Evolutionary conservation across 2,113 vertebrate species (phyloP).

Genomic region (Craseonycteris thonglongyai): DNA sequence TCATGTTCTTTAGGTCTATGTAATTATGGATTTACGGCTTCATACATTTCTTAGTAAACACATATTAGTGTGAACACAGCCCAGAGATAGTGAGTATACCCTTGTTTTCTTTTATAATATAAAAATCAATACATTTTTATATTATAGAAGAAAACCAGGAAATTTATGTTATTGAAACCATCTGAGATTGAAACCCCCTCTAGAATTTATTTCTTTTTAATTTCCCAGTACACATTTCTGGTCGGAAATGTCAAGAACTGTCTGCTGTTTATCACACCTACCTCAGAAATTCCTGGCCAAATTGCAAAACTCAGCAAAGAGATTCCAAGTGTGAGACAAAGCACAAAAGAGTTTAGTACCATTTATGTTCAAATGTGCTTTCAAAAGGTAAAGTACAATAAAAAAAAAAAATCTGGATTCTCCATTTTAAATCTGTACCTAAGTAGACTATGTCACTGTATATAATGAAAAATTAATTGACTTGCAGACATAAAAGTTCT

Average conservation of each 20-base stretch:
- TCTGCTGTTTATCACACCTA: not conserved
- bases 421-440: not conserved
- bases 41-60: not conserved
- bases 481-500: not conserved
- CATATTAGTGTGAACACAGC: not conserved
- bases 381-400: not conserved
- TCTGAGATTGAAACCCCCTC: not conserved
- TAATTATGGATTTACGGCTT: not conserved
- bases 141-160: slow-evolving; percentile 31
- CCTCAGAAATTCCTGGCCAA: not conserved
- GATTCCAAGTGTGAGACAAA: slow-evolving; percentile 42
- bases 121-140: slow-evolving; percentile 62
- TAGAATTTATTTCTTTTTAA: slow-evolving; percentile 43
- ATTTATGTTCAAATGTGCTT: not conserved
- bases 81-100: not conserved
- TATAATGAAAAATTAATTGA: not conserved
- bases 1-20: not conserved
- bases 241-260: not conserved
- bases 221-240: slow-evolving; percentile 20
- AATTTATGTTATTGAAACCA: slow-evolving; percentile 20
- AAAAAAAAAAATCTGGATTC: not conserved
- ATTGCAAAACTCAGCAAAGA: slow-evolving; percentile 13
- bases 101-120: slow-evolving; percentile 38
- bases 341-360: not conserved
- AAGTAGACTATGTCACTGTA: not conserved